These are phyloP conservation scores for Willisornis vidua DNA, from an alignment of 2,113 vertebrate species.

Conservation along the genomic window DNA sequence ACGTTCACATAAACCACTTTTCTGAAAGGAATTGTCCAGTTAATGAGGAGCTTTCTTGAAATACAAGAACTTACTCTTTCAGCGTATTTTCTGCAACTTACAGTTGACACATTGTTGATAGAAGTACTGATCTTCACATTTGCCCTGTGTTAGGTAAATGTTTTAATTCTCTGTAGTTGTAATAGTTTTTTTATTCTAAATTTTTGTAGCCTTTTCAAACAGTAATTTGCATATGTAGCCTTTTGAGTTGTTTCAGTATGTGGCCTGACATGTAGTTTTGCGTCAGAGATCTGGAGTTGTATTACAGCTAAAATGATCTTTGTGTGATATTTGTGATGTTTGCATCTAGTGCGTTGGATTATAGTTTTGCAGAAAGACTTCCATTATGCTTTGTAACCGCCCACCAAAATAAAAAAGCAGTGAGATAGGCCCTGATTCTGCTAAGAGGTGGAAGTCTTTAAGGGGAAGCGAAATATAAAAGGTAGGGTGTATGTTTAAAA, in stretches of 20 bases:
- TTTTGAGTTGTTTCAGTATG: background rate
- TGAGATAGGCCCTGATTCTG: slow-evolving; percentile 4
- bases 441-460: slow-evolving; percentile 2
- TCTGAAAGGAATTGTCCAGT: background rate
- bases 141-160: background rate
- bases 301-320: background rate
- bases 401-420: slow-evolving; percentile 4
- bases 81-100: background rate
- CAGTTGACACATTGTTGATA: background rate
- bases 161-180: background rate
- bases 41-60: background rate
- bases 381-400: background rate
- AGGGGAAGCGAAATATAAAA: background rate
- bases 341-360: background rate
- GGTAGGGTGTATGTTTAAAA: background rate
- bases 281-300: background rate
- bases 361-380: slow-evolving; percentile 17
- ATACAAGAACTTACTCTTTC: background rate
- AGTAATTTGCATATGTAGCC: background rate
- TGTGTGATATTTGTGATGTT: background rate
- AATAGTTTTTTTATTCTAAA: background rate
- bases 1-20: rapidly evolving
- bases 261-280: background rate
- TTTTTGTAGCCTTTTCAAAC: background rate
- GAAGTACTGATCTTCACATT: background rate